phyloP scores from a whole-genome alignment of 2,888 invertebrate species.

The Sarcophaga variegata region DNA sequence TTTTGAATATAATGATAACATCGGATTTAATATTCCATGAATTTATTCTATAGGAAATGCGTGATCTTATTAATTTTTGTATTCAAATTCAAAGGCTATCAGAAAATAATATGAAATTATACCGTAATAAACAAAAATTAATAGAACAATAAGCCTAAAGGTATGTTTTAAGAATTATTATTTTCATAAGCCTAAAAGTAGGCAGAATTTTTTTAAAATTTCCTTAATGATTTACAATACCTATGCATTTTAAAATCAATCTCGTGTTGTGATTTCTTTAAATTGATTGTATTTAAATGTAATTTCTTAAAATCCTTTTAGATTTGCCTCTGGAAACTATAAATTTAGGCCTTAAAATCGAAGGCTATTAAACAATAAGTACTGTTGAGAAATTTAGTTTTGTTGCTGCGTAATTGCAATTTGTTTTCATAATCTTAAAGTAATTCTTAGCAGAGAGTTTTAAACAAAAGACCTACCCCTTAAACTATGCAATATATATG shows the following conservation, averaged over 20 bases:
- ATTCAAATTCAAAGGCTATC: no score
- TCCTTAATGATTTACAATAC: background rate
- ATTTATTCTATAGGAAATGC: constrained; percentile 23
- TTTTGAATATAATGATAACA: constrained; percentile 18
- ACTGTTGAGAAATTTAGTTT: background rate
- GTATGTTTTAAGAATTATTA: constrained; percentile 4
- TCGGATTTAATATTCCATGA: constrained; percentile 43
- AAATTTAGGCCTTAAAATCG: constrained; percentile 17
- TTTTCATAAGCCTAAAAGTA: constrained; percentile 13
- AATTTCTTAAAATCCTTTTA: constrained; percentile 11
- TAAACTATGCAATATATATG: constrained; percentile 38
- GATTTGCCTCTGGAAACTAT: background rate
- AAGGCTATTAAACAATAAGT: constrained; percentile 37
- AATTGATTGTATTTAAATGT: constrained; percentile 29
- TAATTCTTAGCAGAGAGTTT: background rate
- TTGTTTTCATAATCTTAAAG: constrained; percentile 2
- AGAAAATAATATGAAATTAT: background rate
- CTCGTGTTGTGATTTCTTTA: background rate
- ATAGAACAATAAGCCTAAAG: constrained; percentile 27
- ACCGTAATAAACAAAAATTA: constrained; percentile 24
- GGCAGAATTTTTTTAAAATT: background rate
- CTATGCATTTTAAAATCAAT: background rate
- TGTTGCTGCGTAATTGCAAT: background rate
- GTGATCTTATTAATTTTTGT: constrained; percentile 55
- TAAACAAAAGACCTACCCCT: constrained; percentile 21